Base-by-base conservation (phyloP, 2,113 vertebrate genomes). In the Rhabdornis inornatus region DNA sequence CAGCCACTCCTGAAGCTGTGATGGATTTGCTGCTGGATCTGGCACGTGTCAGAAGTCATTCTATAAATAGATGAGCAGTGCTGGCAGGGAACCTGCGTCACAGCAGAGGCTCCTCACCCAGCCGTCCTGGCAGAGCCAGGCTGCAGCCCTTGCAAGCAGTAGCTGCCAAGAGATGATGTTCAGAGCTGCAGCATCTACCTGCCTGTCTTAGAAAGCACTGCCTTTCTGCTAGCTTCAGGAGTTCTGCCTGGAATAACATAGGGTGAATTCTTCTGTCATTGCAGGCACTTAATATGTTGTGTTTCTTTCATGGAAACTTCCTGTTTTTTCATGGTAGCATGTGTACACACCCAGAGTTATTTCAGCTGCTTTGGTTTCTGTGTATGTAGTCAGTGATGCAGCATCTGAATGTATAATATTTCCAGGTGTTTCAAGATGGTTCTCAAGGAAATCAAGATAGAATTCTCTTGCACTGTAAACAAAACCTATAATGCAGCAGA, bases 51-150 rank as follows among this genome's bases (percentile, higher is more conserved):
- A 87, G 87, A 57, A 90, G 42, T 56, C 16, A 5, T 63, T 52
- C 92, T 94, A 87, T 84, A 94, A 96, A 95, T 92, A 95, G 92
- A n/a, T 70, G n/a, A 71, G 22, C 35, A 19, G 71, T 11, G 78
- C 95, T 88, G 88, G 83, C 83, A 94, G 93, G 77, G 69, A 87
- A 45, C 30, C 31, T 92, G 91, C 33, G 20, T 94, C 92, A 84
- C 74, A 64, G 92, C 81, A 71, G 91, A 70, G 78, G 40, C 88
- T 85, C 28, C 78, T 37, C 78, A 50, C 59, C 76, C 78, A 85
- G 94, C 56, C 35, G 5, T 31, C 35, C 80, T 87, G 84, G 52
- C 31, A 72, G 53, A 9, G 7, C 33, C 66, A 61, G 50, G 57
- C 83, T 90, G 75, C 90, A 90, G 78, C 79, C 63, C 3, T 24